Base-by-base conservation (phyloP, 2,113 vertebrate genomes). In the Delphinapterus leucas region DNA sequence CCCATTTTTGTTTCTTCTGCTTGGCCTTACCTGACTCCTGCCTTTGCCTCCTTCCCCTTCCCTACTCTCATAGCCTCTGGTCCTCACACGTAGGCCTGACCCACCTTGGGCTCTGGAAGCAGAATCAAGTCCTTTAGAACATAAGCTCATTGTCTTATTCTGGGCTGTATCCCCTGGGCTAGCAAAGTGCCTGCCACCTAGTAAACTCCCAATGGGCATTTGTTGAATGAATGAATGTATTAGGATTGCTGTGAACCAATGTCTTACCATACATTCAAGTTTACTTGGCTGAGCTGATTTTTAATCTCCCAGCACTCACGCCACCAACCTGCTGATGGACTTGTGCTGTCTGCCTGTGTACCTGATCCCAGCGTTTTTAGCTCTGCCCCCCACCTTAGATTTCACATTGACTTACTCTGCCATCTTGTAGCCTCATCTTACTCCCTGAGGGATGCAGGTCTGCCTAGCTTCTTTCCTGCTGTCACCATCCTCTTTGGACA, bases 271-370 rank as follows among this genome's bases (percentile, higher is more conserved):
- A n/a, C 81, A 23, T 49, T 38, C 86, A 33, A 3, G 5, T 60
- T n/a, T 53, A 15, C 49, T 44, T 8, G 47, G 20, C 61, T 47
- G 47, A 83, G 28, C 38, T 71, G 8, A 25, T 1, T 33, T 47
- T 20, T 28, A 23, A 8, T 26, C 41, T 55, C 47, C 58, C 33
- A 14, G 36, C 0, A 1, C 13, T 61, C 0, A 2, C 3, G 38
- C 36, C 18, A 33, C 36, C 4, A 20, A 25, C 21, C 60, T 14
- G 36, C 31, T 20, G 8, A 41, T 8, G 67, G 41, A 36, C 68
- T 55, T 38, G 23, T 31, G 13, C 33, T 53, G 47, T 33, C 86
- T 63, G 13, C n/a, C 91, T 18, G 25, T 20, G 33, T 3, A 6
- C 28, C 10, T 2, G 33, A 71, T 14, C 38, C 18, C 6, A 14